Base-by-base conservation (phyloP, 2,888 invertebrate species). In the Pristionchus fissidentatus region DNA sequence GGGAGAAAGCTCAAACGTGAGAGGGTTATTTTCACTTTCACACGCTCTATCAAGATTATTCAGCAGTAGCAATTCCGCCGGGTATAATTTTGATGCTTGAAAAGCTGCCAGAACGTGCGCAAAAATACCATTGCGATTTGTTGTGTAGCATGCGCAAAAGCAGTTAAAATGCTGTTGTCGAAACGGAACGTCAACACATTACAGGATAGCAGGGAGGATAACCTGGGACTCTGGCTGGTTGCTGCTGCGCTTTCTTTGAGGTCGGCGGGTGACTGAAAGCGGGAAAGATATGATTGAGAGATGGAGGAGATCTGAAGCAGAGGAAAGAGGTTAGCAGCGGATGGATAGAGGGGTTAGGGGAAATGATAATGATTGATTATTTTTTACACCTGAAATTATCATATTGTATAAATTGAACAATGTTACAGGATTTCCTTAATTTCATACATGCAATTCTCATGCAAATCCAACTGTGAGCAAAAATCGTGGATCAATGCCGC, bases 221-320 rank as follows among this genome's bases (percentile, higher is more conserved):
- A 70, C 70, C 70, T 70, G 41, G 70, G 41, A 26, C 41, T 41
- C 13, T 41, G 41, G 4, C 38, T 41, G 0, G 70, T 26, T 8
- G 66, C 4, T 35, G 70, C 22, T n/a, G n/a, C n/a, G n/a, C n/a
- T n/a, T 22, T 70, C 70, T 70, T 70, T 70, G 32, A 32, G 0
- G 13, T 1, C 15, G 32, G 26, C 3, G 2, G 75, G 22, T 32
- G 75, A 77, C 75, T 77, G 75, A 77, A 77, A 77, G 32, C 75
- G 75, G 8, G 75, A 77, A 8, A 77, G 49, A 77, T 77, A 77
- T 49, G 75, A 77, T 77, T 77, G 75, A 49, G 75, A 49, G 49
- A 77, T 49, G 32, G 46, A 32, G 4, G 75, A 77, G 32, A 77
- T 46, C 75, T 77, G 49, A 77, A 77, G 49, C 46, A n/a, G 32